Conservation (phyloP, 2,888 invertebrate species). For the Lydus trimaculatus region DNA sequence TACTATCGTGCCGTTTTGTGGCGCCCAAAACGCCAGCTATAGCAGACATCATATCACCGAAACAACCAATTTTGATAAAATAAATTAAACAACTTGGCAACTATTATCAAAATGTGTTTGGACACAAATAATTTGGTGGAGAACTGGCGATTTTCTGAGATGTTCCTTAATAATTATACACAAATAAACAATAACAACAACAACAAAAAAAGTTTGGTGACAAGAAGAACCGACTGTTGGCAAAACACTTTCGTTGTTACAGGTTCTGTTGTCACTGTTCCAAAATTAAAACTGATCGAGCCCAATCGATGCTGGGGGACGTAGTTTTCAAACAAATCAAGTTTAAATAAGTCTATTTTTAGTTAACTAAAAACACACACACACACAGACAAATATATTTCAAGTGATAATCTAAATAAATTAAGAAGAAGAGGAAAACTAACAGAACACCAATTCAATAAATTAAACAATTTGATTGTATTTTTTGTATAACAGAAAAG, state of each 20-base stretch:
- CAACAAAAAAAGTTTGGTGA: slow-evolving; percentile 15
- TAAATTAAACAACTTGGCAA: slow-evolving; percentile 19
- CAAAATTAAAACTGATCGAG: slow-evolving; percentile 50
- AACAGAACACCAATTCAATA: neutral
- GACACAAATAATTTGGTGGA: no score
- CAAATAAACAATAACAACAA: slow-evolving; percentile 15
- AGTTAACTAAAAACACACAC: slow-evolving; percentile 20
- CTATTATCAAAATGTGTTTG: no score
- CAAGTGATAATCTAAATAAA: neutral
- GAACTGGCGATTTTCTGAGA: no score
- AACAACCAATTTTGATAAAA: slow-evolving; percentile 57
- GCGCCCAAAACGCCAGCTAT: slow-evolving; percentile 54
- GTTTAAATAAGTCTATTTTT: slow-evolving; percentile 42
- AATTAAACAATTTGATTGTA: neutral
- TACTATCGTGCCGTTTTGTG: slow-evolving; percentile 55
- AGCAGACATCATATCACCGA: slow-evolving; percentile 55
- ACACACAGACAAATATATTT: no score
- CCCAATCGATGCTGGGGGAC: slow-evolving; percentile 39
- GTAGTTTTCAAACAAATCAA: slow-evolving; percentile 42
- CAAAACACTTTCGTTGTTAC: slow-evolving; percentile 21
- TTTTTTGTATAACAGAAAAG: neutral
- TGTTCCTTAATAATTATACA: slow-evolving; percentile 7
- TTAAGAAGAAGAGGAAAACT: neutral
- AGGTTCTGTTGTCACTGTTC: slow-evolving; percentile 42
- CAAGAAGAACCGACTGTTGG: slow-evolving; percentile 17